Base-by-base conservation (phyloP, 1,140 invertebrate genomes). In the Drosophila bocki region DNA sequence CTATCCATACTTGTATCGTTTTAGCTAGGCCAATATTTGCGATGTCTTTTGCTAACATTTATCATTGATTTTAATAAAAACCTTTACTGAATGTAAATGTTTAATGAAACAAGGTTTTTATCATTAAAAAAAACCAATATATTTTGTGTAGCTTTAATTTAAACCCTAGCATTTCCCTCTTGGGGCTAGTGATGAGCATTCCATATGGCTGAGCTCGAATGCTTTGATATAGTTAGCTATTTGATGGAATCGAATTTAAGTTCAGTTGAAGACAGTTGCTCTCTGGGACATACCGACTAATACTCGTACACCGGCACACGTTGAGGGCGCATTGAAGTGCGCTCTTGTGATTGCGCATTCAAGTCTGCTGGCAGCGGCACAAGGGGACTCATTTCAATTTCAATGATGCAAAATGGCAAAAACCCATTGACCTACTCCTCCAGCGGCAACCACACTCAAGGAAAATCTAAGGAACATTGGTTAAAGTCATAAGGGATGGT, bases 361-460 rank as follows among this genome's bases (percentile, higher is more conserved):
- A 72, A 72, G 69, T 41, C 65, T 29, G 65, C 22, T 48, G 44
- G 54, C 58, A 64, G 17, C 53, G 44, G 11, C 33, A 39, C 29
- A 62, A 57, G 44, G 35, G 59, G 53, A 51, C 54, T 70, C 80
- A 82, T 83, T 82, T 82, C 68, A 61, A 82, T 82, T 82, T 82
- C 75, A 75, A 82, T 74, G 63, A 77, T 67, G 62, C 62, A 72
- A 82, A 70, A 53, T 56, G 77, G 61, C 60, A 80, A 63, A 74
- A 83, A 61, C 75, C 69, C 58, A 78, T 82, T 82, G 80, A 83
- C 80, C 80, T 82, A 82, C 75, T 75, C 80, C 64, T 32, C 26
- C 64, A 12, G 48, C 45, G 12, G 56, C 35, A 29, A 37, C 62
- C 42, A 51, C 45, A 32, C 37, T 53, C 47, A 62, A 51, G 35